Evolutionary conservation across 2,888 invertebrate genomes (phyloP).

Genomic region (Ethmia dodecea): DNA sequence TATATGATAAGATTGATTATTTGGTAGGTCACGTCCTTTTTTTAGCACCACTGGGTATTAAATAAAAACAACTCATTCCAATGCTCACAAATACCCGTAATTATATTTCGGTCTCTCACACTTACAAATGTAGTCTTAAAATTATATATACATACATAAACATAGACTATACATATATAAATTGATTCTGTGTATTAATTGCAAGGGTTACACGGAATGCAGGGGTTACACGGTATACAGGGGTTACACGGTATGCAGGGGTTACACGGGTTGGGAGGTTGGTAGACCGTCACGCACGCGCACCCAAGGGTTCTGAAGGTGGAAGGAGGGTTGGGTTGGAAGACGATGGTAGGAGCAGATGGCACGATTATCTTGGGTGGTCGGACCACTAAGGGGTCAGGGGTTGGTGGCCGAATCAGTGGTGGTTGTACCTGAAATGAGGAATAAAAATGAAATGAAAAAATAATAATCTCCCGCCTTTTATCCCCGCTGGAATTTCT

Average conservation of each 20-base stretch:
- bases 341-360: slow-evolving; percentile 47
- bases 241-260: slow-evolving; percentile 8
- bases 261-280: neutral
- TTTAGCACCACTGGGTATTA: no score
- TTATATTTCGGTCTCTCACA: slow-evolving; percentile 43
- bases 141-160: slow-evolving; percentile 19
- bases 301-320: slow-evolving; percentile 39
- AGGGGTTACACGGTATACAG: slow-evolving; percentile 7
- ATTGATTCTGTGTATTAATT: no score
- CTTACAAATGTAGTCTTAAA: slow-evolving; percentile 47
- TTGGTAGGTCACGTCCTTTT: no score
- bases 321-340: slow-evolving; percentile 43
- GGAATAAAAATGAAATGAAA: no score
- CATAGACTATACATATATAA: slow-evolving; percentile 3
- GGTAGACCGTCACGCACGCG: slow-evolving; percentile 19
- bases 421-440: slow-evolving; percentile 47
- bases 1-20: no score
- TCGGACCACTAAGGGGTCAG: slow-evolving; percentile 34
- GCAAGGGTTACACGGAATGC: no score
- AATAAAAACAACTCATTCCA: neutral
- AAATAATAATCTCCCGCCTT: no score
- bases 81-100: slow-evolving; percentile 38
- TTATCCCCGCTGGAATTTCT: no score
- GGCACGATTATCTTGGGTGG: slow-evolving; percentile 51
- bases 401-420: slow-evolving; percentile 36